Evolutionary conservation across 2,888 invertebrate species (phyloP).

Genomic region (Drosophila lutescens): DNA sequence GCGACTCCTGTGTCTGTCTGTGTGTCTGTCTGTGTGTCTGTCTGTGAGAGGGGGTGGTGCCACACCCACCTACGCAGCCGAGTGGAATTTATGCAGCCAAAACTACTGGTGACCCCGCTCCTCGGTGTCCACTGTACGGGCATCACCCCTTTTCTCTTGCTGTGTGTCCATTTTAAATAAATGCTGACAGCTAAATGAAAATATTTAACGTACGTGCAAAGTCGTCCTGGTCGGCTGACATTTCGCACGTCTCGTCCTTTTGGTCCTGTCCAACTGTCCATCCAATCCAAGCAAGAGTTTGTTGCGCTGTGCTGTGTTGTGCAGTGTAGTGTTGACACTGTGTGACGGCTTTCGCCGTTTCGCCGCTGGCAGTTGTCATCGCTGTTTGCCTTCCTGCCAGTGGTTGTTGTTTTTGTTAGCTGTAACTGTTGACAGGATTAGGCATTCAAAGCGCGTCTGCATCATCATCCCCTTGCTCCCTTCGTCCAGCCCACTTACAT

Average conservation of each 20-base stretch:
- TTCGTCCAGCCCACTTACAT: neutral
- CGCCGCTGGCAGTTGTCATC: constrained; percentile 36
- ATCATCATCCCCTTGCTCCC: constrained; percentile 11
- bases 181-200: constrained; percentile 75
- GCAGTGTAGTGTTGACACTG: constrained; percentile 43
- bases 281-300: constrained; percentile 9
- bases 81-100: constrained; percentile 47
- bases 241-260: constrained; percentile 40
- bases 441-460: constrained; percentile 58
- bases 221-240: constrained; percentile 48
- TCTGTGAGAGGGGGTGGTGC: constrained; percentile 3
- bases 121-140: constrained; percentile 8
- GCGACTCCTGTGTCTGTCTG: constrained; percentile 10
- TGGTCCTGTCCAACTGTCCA: constrained; percentile 10
- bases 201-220: constrained; percentile 74
- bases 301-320: constrained; percentile 12
- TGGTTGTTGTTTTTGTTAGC: constrained; percentile 24
- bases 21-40: neutral
- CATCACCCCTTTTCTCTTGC: constrained; percentile 20
- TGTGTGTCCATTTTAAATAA: constrained; percentile 65
- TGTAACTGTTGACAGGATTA: constrained; percentile 51
- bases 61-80: constrained; percentile 51
- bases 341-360: constrained; percentile 32
- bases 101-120: neutral
- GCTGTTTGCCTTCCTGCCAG: constrained; percentile 37